phyloP scores from a whole-genome alignment of 2,797 vertebrate genomes.

The Crax fasciolata region DNA sequence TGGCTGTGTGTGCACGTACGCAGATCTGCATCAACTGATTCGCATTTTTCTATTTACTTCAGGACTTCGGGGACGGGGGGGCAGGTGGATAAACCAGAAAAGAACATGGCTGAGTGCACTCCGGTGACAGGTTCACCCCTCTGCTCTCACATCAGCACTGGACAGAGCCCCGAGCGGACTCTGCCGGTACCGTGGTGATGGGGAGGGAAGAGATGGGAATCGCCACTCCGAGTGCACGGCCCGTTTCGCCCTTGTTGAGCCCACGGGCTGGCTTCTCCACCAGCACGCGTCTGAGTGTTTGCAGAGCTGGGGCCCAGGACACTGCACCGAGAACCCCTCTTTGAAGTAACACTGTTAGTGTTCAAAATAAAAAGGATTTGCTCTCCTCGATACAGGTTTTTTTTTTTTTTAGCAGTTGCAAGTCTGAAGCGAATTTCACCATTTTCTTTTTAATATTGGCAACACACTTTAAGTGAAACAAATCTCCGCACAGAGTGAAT shows the following conservation, averaged over 20 bases:
- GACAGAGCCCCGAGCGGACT: slow-evolving; percentile 6
- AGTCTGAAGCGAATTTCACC: slow-evolving; percentile 67
- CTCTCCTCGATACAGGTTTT: slow-evolving; percentile 27
- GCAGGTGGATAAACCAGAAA: slow-evolving; percentile 25
- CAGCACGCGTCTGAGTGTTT: neutral
- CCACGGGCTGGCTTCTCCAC: neutral
- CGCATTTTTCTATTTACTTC: neutral
- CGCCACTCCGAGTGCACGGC: neutral
- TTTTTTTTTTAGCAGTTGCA: slow-evolving; percentile 57
- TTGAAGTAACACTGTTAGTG: slow-evolving; percentile 75
- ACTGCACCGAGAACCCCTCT: slow-evolving; percentile 28
- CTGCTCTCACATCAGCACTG: slow-evolving; percentile 58
- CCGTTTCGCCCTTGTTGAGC: neutral
- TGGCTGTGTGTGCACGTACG: neutral
- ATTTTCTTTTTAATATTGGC: slow-evolving; percentile 75
- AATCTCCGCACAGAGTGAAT: slow-evolving; percentile 79
- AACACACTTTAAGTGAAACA: slow-evolving; percentile 72
- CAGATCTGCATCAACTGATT: neutral
- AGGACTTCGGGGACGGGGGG: neutral
- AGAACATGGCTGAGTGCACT: slow-evolving; percentile 32
- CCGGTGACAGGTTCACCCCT: slow-evolving; percentile 2
- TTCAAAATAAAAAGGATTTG: slow-evolving; percentile 60
- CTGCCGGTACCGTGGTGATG: slow-evolving; percentile 9
- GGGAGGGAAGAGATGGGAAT: slow-evolving; percentile 42
- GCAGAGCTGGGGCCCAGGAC: slow-evolving; percentile 16